Conservation (phyloP, 1,140 invertebrate species). For the Drosophila burlai region DNA sequence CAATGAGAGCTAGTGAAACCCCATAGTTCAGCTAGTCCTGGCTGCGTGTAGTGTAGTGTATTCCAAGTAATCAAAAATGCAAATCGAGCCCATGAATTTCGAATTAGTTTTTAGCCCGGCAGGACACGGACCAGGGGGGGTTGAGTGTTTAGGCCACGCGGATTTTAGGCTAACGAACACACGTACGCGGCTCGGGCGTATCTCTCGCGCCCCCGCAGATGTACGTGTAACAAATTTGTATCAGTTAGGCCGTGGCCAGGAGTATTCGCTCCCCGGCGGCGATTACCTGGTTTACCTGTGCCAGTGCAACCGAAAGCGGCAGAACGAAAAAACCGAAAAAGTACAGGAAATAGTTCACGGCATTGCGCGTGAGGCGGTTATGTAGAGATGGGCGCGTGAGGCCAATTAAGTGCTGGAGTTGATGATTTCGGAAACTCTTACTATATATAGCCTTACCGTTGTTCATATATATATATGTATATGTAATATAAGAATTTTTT, state of each 20-base stretch:
- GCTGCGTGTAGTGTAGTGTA: conserved; percentile 54
- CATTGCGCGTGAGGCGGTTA: conserved; percentile 31
- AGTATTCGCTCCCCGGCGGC: conserved; percentile 51
- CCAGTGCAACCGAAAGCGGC: conserved; percentile 21
- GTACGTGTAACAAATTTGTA: conserved; percentile 80
- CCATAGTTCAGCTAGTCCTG: conserved; percentile 13
- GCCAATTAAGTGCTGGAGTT: not conserved
- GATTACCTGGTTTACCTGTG: conserved; percentile 65
- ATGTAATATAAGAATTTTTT: no score
- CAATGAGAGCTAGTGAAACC: conserved; percentile 24
- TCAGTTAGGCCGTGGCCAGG: conserved; percentile 65
- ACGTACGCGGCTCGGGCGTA: conserved; percentile 53
- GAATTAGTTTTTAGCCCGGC: conserved; percentile 79
- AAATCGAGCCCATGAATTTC: conserved; percentile 83
- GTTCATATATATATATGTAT: no score
- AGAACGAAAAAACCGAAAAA: conserved; percentile 15
- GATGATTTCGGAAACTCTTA: not conserved
- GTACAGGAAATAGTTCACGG: conserved; percentile 54
- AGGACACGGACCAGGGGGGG: conserved; percentile 26
- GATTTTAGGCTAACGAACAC: conserved; percentile 80
- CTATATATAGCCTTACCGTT: no score
- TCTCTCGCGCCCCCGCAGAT: conserved; percentile 24
- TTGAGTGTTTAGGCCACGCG: conserved; percentile 62
- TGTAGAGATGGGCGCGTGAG: conserved; percentile 34
- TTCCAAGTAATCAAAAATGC: conserved; percentile 82